Evolutionary conservation across 1,140 invertebrate species (phyloP).

Genomic region (Pseudomyrmex dendroicus): DNA sequence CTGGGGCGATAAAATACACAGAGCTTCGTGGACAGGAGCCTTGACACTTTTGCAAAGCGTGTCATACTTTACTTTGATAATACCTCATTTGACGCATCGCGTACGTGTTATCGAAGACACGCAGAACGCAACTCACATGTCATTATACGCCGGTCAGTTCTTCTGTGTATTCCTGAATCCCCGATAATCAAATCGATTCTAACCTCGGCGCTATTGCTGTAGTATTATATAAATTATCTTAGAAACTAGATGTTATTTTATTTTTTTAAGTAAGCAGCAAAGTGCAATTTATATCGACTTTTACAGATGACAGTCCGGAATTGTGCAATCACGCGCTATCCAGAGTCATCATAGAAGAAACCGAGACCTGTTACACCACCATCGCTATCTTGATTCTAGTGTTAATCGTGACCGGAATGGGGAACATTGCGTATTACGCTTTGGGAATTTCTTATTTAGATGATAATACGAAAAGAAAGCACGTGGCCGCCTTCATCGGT

Average conservation of each 20-base stretch:
- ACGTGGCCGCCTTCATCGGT: constrained; percentile 85
- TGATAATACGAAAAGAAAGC: constrained; percentile 87
- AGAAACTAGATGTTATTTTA: too few relatives aligned
- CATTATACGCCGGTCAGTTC: constrained; percentile 78
- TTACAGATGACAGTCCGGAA: constrained; percentile 82
- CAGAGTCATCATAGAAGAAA: constrained; percentile 71
- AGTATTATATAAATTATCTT: too few relatives aligned
- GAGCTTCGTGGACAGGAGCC: constrained; percentile 87
- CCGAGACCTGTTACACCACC: constrained; percentile 81
- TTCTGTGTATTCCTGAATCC: too few relatives aligned
- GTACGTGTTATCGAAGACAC: constrained; percentile 76
- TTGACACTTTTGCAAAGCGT: constrained; percentile 86
- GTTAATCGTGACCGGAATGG: constrained; percentile 87
- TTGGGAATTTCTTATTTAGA: constrained; percentile 89
- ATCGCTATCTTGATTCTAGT: constrained; percentile 86
- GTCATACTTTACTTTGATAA: constrained; percentile 85
- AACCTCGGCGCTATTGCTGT: too few relatives aligned
- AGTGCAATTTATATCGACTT: neutral
- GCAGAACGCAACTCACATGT: constrained; percentile 77
- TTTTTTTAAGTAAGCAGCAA: too few relatives aligned
- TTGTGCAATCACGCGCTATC: constrained; percentile 75
- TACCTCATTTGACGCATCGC: constrained; percentile 85
- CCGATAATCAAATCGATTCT: too few relatives aligned
- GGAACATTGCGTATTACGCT: constrained; percentile 87
- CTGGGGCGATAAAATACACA: constrained; percentile 87